Evolutionary conservation across 2,888 invertebrate species (phyloP), one percentile per base, ranked within the genome.

Genomic region (Tanypteryx hageni): DNA sequence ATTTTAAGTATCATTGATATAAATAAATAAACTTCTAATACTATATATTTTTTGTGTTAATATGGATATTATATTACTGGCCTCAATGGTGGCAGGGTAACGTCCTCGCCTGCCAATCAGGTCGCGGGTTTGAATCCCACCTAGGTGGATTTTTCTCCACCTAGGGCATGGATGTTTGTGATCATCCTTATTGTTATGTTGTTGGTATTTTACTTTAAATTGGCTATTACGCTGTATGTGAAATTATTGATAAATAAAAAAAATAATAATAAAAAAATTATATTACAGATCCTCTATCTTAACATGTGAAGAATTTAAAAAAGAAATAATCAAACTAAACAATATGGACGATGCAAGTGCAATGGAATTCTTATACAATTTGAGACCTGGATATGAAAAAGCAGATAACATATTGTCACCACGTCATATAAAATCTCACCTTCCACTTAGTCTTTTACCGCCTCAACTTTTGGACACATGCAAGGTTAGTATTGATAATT

Each of bases 271-370:
- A n/a, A n/a, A n/a, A n/a, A n/a, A n/a, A 44, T 13, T 68, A 92
- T 57, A 92, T 94, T 95, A 31, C 94, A 98, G 98, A 94, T 97
- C 97, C 94, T 96, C 97, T 91, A 95, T 97, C 82, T 97, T 96
- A 94, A 95, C 97, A 92, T 97, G 98, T 94, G 96, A 97, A 4
- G 95, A 96, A 93, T 95, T 97, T 93, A 97, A 97, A 94, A 94
- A 95, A 44, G 96, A 96, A 93, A 96, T 98, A 93, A 93, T 96
- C 16, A 94, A 95, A 93, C 96, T 97, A 93, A 97, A 97, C 94
- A 95, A 95, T 8, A 94, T 95, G 59, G 95, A 96, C 92, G 94
- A 95, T 11, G 94, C 95, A 10, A 97, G 96, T 92, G 94, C 96
- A 68, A 94, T 96, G 92, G 95, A 97, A 0, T 95, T 92, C 18